Base-by-base conservation (phyloP, 2,113 vertebrate genomes). In the Strix uralensis region DNA sequence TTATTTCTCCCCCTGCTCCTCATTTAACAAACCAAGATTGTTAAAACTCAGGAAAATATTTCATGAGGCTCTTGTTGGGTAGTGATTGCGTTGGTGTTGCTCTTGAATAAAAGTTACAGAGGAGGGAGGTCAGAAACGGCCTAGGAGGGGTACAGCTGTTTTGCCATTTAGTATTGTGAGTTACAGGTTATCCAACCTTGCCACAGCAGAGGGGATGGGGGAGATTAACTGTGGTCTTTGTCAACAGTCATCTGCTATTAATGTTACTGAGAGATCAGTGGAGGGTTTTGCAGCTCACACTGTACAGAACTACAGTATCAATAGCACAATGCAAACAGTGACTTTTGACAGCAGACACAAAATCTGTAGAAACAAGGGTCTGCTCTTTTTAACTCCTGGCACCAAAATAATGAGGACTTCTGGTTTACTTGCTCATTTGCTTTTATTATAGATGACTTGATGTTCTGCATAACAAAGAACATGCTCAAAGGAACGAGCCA, bases 1-100 rank as follows among this genome's bases (percentile, higher is more conserved):
- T 95, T 93, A 93, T 97, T 94, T 94, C 38, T 84, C 88, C 91
- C 90, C 21, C 14, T 75, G 69, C 79, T 91, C 88, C 74, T 95
- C 71, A 77, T 94, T 97, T 92, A 88, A 77, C 36, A 90, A 86
- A 78, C 59, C 47, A 65, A 74, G 75, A 42, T 34, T 88, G 87
- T 82, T 90, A 91, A 88, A 92, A 86, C 38, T 49, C 22, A n/a
- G 36, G 63, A 42, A 84, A 89, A 63, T 54, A 79, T 81, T 91
- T 86, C 72, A 77, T 15, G 18, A 81, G 49, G 74, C 63, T 92
- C 32, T 73, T 36, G 51, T 42, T 90, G 40, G 19, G 32, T 59
- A 51, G 27, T 87, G 71, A 51, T 10, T n/a, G 61, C 55, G 22
- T 26, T 92, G 88, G 81, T 92, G 74, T 70, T 81, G 61, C 66